phyloP scores from a whole-genome alignment of 2,797 vertebrate genomes.

The Helicolenus hilgendorfi region DNA sequence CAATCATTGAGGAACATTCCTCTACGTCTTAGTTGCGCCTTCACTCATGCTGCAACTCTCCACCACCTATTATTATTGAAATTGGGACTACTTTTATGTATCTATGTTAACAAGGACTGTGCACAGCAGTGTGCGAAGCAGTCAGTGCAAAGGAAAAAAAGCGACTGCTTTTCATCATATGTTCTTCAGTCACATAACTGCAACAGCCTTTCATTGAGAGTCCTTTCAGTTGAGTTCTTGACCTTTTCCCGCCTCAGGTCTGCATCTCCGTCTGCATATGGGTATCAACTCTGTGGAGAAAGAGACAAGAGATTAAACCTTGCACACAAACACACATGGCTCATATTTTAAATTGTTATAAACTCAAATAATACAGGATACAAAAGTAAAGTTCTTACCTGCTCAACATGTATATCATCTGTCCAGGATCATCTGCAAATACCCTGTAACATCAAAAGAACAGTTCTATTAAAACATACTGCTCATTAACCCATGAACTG shows the following conservation, averaged over 20 bases:
- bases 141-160: conserved; percentile 38
- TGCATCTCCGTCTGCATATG: conserved; percentile 72
- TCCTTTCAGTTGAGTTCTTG: conserved; percentile 8
- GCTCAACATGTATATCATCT: conserved; percentile 89
- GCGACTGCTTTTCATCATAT: conserved; percentile 18
- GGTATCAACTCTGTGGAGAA: conserved; percentile 73
- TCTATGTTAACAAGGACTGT: conserved; percentile 6
- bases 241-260: conserved; percentile 68
- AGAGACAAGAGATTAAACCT: background rate
- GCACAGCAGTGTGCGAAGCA: conserved; percentile 22
- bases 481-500: background rate
- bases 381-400: conserved; percentile 71
- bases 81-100: background rate
- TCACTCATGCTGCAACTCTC: conserved; percentile 12
- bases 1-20: background rate
- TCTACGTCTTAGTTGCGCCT: background rate
- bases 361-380: background rate
- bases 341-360: background rate
- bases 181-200: conserved; percentile 32
- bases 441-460: conserved; percentile 76
- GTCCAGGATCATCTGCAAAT: conserved; percentile 88
- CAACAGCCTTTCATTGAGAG: conserved; percentile 5
- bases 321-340: background rate
- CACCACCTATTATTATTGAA: conserved; percentile 18
- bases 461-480: background rate